Base-by-base conservation (phyloP, 2,797 vertebrate genomes). In the Tenualosa thibaudeaui region DNA sequence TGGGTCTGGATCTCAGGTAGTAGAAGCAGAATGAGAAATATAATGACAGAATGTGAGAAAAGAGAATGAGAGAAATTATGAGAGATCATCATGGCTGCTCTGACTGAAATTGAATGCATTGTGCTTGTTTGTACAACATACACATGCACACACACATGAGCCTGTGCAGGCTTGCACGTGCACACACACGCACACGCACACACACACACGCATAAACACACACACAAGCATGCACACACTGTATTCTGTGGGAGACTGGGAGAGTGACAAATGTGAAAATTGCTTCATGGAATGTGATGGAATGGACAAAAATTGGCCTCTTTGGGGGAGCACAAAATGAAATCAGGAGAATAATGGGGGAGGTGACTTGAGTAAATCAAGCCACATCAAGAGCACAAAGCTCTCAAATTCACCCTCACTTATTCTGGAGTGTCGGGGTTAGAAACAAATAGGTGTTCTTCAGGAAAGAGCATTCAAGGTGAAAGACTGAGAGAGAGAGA, bases 351-450 rank as follows among this genome's bases (percentile, higher is more conserved):
- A 85, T 53, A 53, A 84, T 65, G 81, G 82, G 58, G 31, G 71
- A 68, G 82, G 83, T n/a, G 71, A 86, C 84, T 82, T 83, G 84
- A 85, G 87, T 87, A 89, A 89, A 85, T 85, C 85, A 71, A 85
- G 81, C 83, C 88, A 78, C 81, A 87, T 83, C 85, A 85, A 46
- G 84, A 88, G 85, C 81, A 85, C 84, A 87, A 88, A 88, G 83
- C 43, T 82, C 83, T 84, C 90, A 84, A 85, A 86, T 90, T 82
- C 6, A 65, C 83, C 78, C 85, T 88, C 86, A 81, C 85, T 88
- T 86, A 81, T 85, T 86, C 82, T n/a, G 46, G 43, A 56, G 46
- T 81, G 78, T 53, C 9, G 75, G 81, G 62, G 53, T 85, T 82
- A 60, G 0, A 84, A n/a, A 87, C 82, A 82, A 90, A 88, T 62